These are phyloP conservation scores for Drosophila nigritarsus DNA, from an alignment of 2,888 invertebrate species.

Conservation along the genomic window DNA sequence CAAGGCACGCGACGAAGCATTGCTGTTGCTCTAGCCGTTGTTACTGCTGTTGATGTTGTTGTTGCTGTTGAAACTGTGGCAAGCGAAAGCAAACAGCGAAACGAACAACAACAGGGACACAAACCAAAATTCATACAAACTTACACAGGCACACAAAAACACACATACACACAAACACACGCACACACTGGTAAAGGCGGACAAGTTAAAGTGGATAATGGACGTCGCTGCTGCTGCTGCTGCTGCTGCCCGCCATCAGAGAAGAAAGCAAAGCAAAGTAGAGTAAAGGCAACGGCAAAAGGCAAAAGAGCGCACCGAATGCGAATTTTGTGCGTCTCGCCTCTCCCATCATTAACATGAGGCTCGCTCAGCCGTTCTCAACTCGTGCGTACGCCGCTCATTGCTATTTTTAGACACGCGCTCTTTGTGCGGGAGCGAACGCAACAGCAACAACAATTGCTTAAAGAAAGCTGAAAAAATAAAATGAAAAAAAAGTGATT, in stretches of 20 bases:
- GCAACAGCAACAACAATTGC: constrained; percentile 38
- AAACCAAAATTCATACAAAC: constrained; percentile 38
- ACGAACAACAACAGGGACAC: constrained; percentile 64
- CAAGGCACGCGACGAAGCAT: constrained; percentile 39
- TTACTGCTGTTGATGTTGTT: constrained; percentile 31
- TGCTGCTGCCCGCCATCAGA: constrained; percentile 27
- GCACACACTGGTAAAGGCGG: constrained; percentile 44
- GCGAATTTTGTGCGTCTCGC: constrained; percentile 30
- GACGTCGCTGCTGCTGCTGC: constrained; percentile 52
- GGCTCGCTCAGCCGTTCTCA: constrained; percentile 11
- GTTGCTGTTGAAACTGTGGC: constrained; percentile 56
- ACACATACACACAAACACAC: constrained; percentile 20
- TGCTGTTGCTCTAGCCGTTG: constrained; percentile 35
- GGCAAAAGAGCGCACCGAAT: constrained; percentile 53
- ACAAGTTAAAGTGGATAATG: constrained; percentile 78
- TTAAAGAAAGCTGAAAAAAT: constrained; percentile 21
- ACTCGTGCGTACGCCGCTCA: constrained; percentile 57
- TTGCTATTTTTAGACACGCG: constrained; percentile 69
- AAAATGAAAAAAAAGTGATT: constrained; percentile 27
- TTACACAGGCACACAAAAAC: constrained; percentile 20
- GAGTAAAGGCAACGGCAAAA: constrained; percentile 35
- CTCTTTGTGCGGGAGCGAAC: constrained; percentile 49
- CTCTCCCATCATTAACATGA: not conserved
- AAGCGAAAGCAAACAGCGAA: constrained; percentile 73
- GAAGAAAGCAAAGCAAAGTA: constrained; percentile 23